A percentile compares a stretch with the other conserved stretches of the same genome.
Conservation (phyloP, 2,888 invertebrate genomes). For the Eupithecia pulchellata region DNA sequence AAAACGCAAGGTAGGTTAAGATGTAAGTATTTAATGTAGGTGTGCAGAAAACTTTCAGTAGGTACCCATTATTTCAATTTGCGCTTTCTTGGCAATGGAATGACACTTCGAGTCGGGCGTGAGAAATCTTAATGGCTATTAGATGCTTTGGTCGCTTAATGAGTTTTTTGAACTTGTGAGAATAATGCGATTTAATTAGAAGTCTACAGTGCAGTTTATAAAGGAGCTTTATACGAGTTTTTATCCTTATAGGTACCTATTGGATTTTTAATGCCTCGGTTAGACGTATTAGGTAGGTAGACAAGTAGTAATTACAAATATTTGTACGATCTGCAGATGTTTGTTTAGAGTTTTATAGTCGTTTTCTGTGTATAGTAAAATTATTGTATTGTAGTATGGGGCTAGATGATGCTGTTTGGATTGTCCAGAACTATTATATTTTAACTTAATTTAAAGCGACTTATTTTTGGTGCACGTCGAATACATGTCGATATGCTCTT, state of each 20-base stretch:
- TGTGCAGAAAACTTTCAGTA: constrained; percentile 34
- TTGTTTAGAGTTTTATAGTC: no score
- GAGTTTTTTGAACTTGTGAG: constrained; percentile 11
- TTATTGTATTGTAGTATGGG: no score
- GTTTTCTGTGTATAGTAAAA: no score
- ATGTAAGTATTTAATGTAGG: no score
- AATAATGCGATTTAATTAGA: not conserved
- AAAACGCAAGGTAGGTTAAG: constrained; percentile 33
- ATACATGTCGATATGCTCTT: no score
- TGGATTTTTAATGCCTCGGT: not conserved
- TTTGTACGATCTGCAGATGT: no score
- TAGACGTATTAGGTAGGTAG: no score
- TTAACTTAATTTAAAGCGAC: no score
- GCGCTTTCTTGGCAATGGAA: constrained; percentile 28
- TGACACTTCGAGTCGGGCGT: constrained; percentile 20
- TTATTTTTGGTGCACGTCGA: no score
- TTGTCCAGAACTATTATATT: no score
- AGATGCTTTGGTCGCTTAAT: constrained; percentile 21
- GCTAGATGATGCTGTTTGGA: no score
- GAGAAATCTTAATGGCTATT: constrained; percentile 22
- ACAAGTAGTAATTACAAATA: no score
- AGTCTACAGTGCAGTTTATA: not conserved
- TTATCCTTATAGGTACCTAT: not conserved
- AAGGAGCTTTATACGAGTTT: not conserved
- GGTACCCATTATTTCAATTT: constrained; percentile 35